phyloP scores from a whole-genome alignment of 2,113 vertebrate genomes.

The Saguinus imperator region DNA sequence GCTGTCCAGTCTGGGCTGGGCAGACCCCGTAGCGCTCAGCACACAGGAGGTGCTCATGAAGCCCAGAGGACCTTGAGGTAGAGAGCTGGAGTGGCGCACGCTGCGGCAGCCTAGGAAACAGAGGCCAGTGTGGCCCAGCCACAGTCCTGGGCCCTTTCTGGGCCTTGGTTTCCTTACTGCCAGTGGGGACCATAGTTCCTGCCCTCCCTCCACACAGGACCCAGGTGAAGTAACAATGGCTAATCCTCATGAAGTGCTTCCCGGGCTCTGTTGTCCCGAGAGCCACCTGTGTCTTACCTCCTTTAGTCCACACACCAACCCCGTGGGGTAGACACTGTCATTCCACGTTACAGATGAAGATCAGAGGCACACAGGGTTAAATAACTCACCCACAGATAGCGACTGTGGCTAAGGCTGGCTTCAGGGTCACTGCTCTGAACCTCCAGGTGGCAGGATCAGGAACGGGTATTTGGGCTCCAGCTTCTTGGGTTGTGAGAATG shows the following conservation, averaged over 20 bases:
- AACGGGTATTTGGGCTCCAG: neutral
- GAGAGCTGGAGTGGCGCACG: neutral
- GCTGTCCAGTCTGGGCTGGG: accelerated
- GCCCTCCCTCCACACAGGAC: neutral
- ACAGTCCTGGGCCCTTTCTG: neutral
- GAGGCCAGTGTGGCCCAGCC: neutral
- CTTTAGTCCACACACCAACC: neutral
- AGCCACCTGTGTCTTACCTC: neutral
- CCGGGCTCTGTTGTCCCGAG: neutral
- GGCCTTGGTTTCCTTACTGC: neutral
- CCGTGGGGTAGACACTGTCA: neutral
- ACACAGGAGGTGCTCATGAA: neutral
- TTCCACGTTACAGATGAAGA: neutral
- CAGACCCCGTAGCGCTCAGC: neutral
- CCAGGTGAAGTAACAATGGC: neutral
- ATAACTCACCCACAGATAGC: neutral
- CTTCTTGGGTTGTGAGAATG: too few relatives aligned
- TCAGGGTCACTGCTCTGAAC: neutral
- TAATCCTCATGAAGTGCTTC: neutral
- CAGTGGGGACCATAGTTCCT: too few relatives aligned
- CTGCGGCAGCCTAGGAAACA: neutral
- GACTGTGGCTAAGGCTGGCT: neutral
- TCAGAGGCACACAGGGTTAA: neutral
- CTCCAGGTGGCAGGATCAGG: too few relatives aligned
- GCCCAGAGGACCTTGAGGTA: neutral